phyloP scores from a whole-genome alignment of 2,113 vertebrate genomes.

The Mormyrus lacerda region DNA sequence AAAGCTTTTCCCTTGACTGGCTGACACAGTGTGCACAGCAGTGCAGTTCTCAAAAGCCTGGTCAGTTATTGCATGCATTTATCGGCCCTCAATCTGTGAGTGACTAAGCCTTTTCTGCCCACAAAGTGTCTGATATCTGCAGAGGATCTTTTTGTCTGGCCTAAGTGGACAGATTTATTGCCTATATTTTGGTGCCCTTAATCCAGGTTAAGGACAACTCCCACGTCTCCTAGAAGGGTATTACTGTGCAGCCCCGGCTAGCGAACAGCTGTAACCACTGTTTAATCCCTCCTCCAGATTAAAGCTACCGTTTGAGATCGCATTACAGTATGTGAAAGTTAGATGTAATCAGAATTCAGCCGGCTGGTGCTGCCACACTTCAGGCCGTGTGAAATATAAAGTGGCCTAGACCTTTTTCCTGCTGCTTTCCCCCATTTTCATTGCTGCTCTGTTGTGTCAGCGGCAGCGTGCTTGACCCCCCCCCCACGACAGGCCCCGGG shows the following conservation, averaged over 20 bases:
- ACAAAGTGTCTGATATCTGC: neutral
- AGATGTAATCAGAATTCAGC: neutral
- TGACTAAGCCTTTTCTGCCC: neutral
- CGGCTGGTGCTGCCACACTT: neutral
- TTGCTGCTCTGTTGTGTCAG: conserved; percentile 16
- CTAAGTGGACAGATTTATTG: neutral
- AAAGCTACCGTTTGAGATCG: neutral
- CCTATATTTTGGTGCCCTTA: neutral
- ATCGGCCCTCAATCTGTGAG: neutral
- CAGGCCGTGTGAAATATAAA: neutral
- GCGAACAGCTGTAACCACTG: neutral
- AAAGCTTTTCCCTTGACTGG: neutral
- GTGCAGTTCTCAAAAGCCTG: neutral
- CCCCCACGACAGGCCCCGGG: conserved; percentile 30
- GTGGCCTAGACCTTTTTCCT: neutral
- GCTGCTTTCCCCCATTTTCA: conserved; percentile 1
- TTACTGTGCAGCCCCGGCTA: neutral
- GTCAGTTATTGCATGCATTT: neutral
- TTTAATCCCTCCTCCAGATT: neutral
- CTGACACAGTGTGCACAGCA: neutral
- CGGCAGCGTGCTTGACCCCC: conserved; percentile 30
- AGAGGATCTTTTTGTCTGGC: neutral
- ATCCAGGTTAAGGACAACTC: neutral
- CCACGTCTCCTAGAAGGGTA: neutral
- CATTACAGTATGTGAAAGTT: neutral